Percentiles rank a stretch among this genome's conserved stretches.
Evolutionary conservation across 2,888 invertebrate genomes (phyloP).

Genomic region (Drosophila neutralis): DNA sequence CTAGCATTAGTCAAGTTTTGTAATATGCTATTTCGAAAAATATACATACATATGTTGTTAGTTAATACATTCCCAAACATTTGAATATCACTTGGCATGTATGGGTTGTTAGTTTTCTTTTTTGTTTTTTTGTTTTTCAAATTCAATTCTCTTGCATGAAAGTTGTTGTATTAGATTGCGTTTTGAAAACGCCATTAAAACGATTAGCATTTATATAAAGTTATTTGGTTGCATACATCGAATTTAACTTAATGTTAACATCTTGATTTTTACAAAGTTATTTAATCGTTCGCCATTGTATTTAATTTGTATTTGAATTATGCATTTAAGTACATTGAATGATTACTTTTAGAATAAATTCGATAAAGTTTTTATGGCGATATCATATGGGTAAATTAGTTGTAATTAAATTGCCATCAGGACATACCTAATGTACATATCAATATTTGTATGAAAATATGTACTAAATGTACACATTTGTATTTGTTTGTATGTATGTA

Average conservation of each 20-base stretch:
- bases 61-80: conserved; percentile 60
- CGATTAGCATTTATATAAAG: conserved; percentile 38
- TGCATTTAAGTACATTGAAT: conserved; percentile 38
- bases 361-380: conserved; percentile 51
- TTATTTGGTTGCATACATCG: conserved; percentile 44
- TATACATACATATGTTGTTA: conserved; percentile 47
- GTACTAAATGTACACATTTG: conserved; percentile 29
- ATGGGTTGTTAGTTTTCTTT: conserved; percentile 43
- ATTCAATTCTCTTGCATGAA: conserved; percentile 78
- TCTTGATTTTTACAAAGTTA: conserved; percentile 34
- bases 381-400: conserved; percentile 34
- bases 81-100: conserved; percentile 72
- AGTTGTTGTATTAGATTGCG: conserved; percentile 60
- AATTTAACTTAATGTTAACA: conserved; percentile 39
- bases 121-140: conserved; percentile 53
- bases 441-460: conserved; percentile 33
- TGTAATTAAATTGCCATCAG: conserved; percentile 42
- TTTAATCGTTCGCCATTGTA: conserved; percentile 5
- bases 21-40: conserved; percentile 60
- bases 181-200: conserved; percentile 64
- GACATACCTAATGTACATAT: conserved; percentile 36
- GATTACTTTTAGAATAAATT: conserved; percentile 63
- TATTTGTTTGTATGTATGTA: conserved; percentile 32
- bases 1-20: conserved; percentile 37
- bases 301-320: conserved; percentile 3